phyloP scores from a whole-genome alignment of 2,888 invertebrate species.

The Phorcus lineatus region DNA sequence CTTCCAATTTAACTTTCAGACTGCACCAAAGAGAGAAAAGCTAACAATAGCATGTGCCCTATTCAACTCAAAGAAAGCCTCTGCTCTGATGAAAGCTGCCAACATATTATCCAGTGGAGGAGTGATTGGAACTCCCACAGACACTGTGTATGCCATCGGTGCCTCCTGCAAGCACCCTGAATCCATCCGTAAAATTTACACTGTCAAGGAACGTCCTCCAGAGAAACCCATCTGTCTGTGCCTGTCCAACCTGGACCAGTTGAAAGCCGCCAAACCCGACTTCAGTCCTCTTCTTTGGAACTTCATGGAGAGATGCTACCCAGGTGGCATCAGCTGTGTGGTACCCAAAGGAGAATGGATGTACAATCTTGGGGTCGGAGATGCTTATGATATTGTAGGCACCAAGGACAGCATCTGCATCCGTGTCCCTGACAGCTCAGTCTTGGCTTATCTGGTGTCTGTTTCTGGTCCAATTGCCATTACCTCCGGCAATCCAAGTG shows the following conservation, averaged over 20 bases:
- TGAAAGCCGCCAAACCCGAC: slow-evolving; percentile 49
- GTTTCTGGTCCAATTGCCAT: slow-evolving; percentile 57
- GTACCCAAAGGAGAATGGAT: slow-evolving; percentile 57
- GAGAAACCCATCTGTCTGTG: slow-evolving; percentile 65
- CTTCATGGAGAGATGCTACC: slow-evolving; percentile 56
- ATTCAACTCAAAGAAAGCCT: slow-evolving; percentile 49
- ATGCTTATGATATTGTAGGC: slow-evolving; percentile 46
- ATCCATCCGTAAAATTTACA: slow-evolving; percentile 43
- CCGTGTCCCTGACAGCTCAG: slow-evolving; percentile 56
- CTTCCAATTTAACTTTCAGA: not conserved
- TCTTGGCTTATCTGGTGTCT: slow-evolving; percentile 53
- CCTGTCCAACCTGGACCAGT: slow-evolving; percentile 55
- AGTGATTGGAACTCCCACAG: slow-evolving; percentile 56
- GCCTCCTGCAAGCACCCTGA: slow-evolving; percentile 46
- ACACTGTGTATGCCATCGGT: slow-evolving; percentile 52
- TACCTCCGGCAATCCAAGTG: slow-evolving; percentile 60
- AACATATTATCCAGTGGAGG: slow-evolving; percentile 47
- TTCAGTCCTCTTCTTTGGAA: slow-evolving; percentile 55
- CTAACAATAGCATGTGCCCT: slow-evolving; percentile 40
- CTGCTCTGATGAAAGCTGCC: slow-evolving; percentile 44
- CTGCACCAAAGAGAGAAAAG: not conserved
- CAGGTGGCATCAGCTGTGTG: slow-evolving; percentile 60
- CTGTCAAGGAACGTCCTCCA: slow-evolving; percentile 53
- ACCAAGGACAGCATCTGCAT: slow-evolving; percentile 55
- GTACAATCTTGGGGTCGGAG: slow-evolving; percentile 46